Percentiles rank a stretch among this genome's conserved stretches.
These are phyloP conservation scores for Poecilus cupreus DNA, from an alignment of 2,888 invertebrate genomes.

Conservation along the genomic window DNA sequence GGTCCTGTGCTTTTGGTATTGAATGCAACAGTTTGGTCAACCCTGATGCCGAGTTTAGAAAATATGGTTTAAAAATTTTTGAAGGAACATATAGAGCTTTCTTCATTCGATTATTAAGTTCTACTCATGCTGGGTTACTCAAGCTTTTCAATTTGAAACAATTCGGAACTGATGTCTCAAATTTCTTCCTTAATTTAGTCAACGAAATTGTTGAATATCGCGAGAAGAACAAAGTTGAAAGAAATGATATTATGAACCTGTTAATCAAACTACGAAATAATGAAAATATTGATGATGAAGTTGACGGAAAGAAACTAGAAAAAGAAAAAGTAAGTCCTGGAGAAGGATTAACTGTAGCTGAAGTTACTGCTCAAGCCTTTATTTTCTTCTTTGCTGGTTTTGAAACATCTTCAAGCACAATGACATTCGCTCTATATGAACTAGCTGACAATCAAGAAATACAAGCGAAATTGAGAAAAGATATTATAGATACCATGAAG, in stretches of 20 bases:
- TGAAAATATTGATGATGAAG: conserved; percentile 61
- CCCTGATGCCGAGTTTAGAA: conserved; percentile 73
- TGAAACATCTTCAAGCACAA: conserved; percentile 72
- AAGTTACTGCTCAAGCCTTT: conserved; percentile 74
- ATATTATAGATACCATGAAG: conserved; percentile 70
- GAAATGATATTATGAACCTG: conserved; percentile 76
- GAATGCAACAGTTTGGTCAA: conserved; percentile 75
- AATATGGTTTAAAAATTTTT: conserved; percentile 63
- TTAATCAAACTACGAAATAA: conserved; percentile 66
- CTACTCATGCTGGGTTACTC: neutral
- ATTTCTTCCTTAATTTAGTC: conserved; percentile 73
- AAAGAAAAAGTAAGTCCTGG: neutral
- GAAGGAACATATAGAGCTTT: conserved; percentile 61
- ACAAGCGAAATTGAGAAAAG: conserved; percentile 71
- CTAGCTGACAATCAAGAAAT: conserved; percentile 72
- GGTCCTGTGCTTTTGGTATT: conserved; percentile 76
- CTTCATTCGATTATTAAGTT: conserved; percentile 55
- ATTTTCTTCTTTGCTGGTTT: conserved; percentile 75
- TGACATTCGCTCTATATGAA: conserved; percentile 73
- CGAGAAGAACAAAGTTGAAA: conserved; percentile 70
- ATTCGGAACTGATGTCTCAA: conserved; percentile 61
- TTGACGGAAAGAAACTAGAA: conserved; percentile 16
- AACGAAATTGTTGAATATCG: conserved; percentile 72
- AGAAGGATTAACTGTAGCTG: conserved; percentile 69
- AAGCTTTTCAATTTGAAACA: conserved; percentile 61